Percentiles rank a stretch among this genome's conserved stretches.
Conservation (phyloP, 2,888 invertebrate genomes). For the Pristionchus japonicus region DNA sequence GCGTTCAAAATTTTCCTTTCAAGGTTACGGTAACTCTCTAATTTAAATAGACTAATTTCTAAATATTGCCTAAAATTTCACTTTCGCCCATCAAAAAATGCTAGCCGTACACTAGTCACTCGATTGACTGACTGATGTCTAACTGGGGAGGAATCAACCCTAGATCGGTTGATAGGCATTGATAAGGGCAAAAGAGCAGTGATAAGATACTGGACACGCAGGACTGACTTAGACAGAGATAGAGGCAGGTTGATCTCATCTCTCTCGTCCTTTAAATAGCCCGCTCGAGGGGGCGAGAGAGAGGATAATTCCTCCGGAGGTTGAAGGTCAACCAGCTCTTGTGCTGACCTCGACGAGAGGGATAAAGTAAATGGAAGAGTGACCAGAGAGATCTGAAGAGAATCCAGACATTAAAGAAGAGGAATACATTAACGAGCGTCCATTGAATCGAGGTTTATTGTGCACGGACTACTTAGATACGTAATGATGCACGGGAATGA, state of each 20-base stretch:
- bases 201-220: not conserved
- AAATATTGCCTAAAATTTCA: not conserved
- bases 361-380: slow-evolving; percentile 21
- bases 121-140: not conserved
- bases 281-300: not conserved
- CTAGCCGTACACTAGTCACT: not conserved
- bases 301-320: slow-evolving; percentile 32
- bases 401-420: not conserved
- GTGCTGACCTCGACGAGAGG: slow-evolving; percentile 13
- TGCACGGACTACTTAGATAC: not conserved
- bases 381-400: slow-evolving; percentile 28
- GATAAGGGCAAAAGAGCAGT: not conserved
- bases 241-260: slow-evolving; percentile 23
- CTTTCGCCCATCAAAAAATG: not conserved
- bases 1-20: not conserved
- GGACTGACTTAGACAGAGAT: slow-evolving; percentile 13
- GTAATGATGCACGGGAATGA: slow-evolving; percentile 17
- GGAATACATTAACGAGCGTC: not conserved
- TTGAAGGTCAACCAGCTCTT: slow-evolving; percentile 24
- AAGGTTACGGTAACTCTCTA: not conserved
- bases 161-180: not conserved
- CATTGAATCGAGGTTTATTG: slow-evolving; percentile 18
- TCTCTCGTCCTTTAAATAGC: slow-evolving; percentile 2
- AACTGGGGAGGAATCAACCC: not conserved
- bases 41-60: not conserved